Evolutionary conservation across 2,113 vertebrate genomes (phyloP).

Genomic region (Catharus minimus): DNA sequence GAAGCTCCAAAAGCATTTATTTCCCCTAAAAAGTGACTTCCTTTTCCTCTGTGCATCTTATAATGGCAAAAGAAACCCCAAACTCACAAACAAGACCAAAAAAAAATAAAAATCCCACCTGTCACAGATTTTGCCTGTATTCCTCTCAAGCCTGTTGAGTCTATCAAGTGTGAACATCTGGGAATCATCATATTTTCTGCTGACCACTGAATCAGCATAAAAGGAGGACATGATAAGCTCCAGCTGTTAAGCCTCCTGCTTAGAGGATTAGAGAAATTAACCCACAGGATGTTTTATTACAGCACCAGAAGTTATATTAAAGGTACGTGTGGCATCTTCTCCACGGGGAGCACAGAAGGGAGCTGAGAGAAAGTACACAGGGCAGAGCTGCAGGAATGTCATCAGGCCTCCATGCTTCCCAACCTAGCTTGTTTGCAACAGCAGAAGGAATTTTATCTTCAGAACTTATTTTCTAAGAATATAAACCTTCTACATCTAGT

Average conservation of each 20-base stretch:
- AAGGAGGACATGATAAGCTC: conserved; percentile 48
- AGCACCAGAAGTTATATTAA: background rate
- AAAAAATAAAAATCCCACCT: background rate
- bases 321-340: background rate
- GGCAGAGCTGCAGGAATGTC: background rate
- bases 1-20: background rate
- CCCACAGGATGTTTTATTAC: background rate
- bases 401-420: background rate
- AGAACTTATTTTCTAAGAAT: background rate
- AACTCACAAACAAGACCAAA: background rate
- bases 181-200: conserved; percentile 60
- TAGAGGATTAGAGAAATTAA: conserved; percentile 57
- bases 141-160: conserved; percentile 38
- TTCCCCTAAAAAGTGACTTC: conserved; percentile 8
- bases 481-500: background rate
- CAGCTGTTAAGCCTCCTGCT: conserved; percentile 55
- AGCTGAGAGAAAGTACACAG: background rate
- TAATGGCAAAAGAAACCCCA: background rate
- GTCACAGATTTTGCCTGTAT: conserved; percentile 1
- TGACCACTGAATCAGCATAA: conserved; percentile 58
- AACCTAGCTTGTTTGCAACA: background rate
- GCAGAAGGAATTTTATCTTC: background rate
- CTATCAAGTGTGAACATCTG: conserved; percentile 56
- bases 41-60: background rate
- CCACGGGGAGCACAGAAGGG: background rate